A percentile compares a stretch with the other conserved stretches of the same genome.
These are phyloP conservation scores for Baryphthengus martii DNA, from an alignment of 2,113 vertebrate genomes.

Conservation along the genomic window DNA sequence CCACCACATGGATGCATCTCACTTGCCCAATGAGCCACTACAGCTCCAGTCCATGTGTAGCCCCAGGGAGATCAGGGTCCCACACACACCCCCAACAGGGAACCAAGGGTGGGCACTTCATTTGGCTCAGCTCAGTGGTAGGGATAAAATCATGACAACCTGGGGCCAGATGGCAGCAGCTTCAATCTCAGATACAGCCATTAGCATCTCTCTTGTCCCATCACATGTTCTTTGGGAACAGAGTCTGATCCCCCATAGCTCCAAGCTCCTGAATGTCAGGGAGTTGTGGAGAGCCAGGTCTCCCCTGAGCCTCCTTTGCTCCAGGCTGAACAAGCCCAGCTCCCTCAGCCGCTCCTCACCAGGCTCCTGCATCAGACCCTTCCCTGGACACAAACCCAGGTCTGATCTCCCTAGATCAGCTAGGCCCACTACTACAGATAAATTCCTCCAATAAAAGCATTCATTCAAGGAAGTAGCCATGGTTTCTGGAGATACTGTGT, in stretches of 20 bases:
- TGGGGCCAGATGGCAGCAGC: neutral
- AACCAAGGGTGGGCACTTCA: rapidly evolving
- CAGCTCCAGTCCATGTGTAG: neutral
- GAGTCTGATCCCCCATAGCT: too few relatives aligned
- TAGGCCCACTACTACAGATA: neutral
- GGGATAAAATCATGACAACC: neutral
- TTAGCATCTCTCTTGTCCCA: neutral
- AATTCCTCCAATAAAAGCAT: neutral
- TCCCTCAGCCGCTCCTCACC: too few relatives aligned
- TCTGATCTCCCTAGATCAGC: neutral
- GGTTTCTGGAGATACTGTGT: neutral
- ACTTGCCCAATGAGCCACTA: neutral
- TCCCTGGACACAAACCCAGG: neutral
- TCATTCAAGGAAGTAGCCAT: neutral
- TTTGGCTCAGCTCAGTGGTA: neutral
- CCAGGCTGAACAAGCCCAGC: too few relatives aligned
- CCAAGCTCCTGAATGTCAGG: too few relatives aligned
- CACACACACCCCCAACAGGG: rapidly evolving
- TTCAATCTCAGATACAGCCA: neutral
- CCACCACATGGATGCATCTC: rapidly evolving
- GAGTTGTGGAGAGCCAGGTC: too few relatives aligned
- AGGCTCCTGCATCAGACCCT: neutral
- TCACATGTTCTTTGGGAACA: too few relatives aligned
- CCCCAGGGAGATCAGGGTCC: neutral
- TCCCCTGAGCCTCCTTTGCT: too few relatives aligned